Evolutionary conservation across 2,888 invertebrate genomes (phyloP).

Genomic region (Caradrina kadenii): DNA sequence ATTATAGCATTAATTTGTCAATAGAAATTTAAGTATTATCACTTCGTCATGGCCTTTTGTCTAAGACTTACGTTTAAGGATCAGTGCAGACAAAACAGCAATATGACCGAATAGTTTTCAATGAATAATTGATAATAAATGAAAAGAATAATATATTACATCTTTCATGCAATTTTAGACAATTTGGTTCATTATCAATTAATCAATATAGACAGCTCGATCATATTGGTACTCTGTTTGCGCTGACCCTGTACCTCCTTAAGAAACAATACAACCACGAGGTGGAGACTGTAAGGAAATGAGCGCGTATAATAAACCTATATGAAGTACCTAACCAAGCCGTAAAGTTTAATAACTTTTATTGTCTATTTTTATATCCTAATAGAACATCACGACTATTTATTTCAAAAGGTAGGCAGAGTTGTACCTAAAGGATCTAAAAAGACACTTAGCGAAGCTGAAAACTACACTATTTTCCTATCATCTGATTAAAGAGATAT

Average conservation of each 20-base stretch:
- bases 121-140: not conserved
- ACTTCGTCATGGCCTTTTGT: not conserved
- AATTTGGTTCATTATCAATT: not conserved
- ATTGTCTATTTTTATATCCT: conserved; percentile 33
- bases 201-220: not conserved
- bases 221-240: not conserved
- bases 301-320: not conserved
- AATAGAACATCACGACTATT: conserved; percentile 3
- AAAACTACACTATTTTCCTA: no score
- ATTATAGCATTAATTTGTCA: no score
- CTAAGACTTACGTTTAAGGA: not conserved
- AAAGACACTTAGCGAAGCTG: no score
- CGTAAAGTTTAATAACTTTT: conserved; percentile 30
- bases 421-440: not conserved
- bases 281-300: conserved; percentile 65
- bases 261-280: conserved; percentile 78
- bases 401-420: no score
- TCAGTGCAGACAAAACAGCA: not conserved
- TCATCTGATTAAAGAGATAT: no score
- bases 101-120: not conserved
- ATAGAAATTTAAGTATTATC: not conserved
- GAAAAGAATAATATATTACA: not conserved
- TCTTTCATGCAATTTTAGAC: not conserved
- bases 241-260: conserved; percentile 53
- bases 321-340: not conserved